These are phyloP conservation scores for Tenodera sinensis DNA, from an alignment of 2,888 invertebrate genomes.

Conservation along the genomic window DNA sequence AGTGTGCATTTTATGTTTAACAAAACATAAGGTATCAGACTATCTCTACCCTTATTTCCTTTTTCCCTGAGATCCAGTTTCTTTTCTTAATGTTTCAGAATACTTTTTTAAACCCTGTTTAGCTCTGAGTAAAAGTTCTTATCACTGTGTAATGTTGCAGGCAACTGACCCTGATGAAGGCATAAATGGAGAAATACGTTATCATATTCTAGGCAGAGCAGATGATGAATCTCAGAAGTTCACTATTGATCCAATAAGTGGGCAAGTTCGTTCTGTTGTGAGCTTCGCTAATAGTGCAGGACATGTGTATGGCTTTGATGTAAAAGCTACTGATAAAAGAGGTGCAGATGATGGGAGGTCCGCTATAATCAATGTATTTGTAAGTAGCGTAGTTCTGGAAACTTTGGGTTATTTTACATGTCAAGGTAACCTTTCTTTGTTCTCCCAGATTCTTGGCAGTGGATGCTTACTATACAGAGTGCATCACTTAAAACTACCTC, in stretches of 20 bases:
- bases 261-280: conserved; percentile 70
- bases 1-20: too few species aligned
- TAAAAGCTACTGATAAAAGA: conserved; percentile 77
- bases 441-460: too few species aligned
- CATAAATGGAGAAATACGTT: conserved; percentile 73
- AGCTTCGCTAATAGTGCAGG: conserved; percentile 67
- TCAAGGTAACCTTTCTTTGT: too few species aligned
- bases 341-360: conserved; percentile 81
- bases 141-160: conserved; percentile 41
- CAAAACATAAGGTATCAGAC: too few species aligned
- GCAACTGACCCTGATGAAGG: conserved; percentile 74
- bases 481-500: too few species aligned
- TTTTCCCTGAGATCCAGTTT: too few species aligned
- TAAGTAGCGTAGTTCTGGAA: conserved; percentile 47
- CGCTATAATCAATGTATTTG: conserved; percentile 81
- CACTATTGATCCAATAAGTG: conserved; percentile 71
- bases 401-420: too few species aligned
- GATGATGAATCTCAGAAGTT: conserved; percentile 73
- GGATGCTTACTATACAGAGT: too few species aligned
- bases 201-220: conserved; percentile 61
- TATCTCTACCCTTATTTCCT: too few species aligned
- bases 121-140: background rate
- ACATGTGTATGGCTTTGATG: conserved; percentile 79
- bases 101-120: background rate
- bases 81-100: too few species aligned